These are phyloP conservation scores for Brachyptera risi DNA, from an alignment of 2,888 invertebrate genomes.

Conservation along the genomic window DNA sequence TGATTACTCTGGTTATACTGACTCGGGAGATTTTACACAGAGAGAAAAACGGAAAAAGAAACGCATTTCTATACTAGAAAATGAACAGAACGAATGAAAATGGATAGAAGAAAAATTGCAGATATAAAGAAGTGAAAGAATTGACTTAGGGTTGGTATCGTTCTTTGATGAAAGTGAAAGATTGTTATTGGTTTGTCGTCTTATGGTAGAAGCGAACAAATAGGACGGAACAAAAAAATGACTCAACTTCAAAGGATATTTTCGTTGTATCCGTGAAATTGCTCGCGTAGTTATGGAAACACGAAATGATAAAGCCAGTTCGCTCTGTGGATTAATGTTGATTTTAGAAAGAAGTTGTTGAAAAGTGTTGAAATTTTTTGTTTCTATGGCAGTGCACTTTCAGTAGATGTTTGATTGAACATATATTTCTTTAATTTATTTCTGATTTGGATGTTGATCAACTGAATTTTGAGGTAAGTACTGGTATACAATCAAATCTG, in stretches of 20 bases:
- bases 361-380: too few species aligned
- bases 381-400: too few species aligned
- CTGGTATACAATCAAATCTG: too few species aligned
- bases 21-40: neutral
- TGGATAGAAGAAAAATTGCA: neutral
- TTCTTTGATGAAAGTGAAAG: slow-evolving; percentile 21
- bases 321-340: too few species aligned
- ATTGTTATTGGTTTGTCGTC: slow-evolving; percentile 22
- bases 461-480: too few species aligned
- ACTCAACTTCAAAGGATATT: slow-evolving; percentile 14
- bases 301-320: too few species aligned
- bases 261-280: neutral
- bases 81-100: too few species aligned
- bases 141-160: slow-evolving; percentile 12
- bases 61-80: too few species aligned
- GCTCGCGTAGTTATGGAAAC: slow-evolving; percentile 1
- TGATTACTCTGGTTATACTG: slow-evolving; percentile 20
- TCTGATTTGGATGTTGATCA: too few species aligned
- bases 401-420: too few species aligned
- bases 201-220: neutral
- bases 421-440: too few species aligned
- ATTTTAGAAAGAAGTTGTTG: too few species aligned
- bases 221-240: neutral
- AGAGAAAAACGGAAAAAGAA: neutral
- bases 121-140: slow-evolving; percentile 7